phyloP scores from a whole-genome alignment of 2,797 vertebrate genomes.

The Masticophis lateralis region DNA sequence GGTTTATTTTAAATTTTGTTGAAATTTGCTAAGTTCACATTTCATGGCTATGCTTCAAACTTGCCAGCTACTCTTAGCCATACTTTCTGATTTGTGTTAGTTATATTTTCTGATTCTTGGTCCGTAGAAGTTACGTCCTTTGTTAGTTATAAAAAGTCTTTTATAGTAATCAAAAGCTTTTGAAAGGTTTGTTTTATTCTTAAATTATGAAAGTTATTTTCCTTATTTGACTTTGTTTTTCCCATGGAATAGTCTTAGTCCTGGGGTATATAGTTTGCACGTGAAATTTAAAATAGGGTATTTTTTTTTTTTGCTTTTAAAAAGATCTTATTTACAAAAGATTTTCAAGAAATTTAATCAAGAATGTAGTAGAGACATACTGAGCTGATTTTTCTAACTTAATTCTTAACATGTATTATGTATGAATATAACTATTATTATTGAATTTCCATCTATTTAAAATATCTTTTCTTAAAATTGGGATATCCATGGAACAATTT shows the following conservation, averaged over 20 bases:
- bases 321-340: slow-evolving; percentile 27
- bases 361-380: not conserved
- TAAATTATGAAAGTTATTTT: not conserved
- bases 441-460: not conserved
- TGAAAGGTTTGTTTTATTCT: not conserved
- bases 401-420: not conserved
- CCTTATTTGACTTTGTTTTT: slow-evolving; percentile 24
- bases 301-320: not conserved
- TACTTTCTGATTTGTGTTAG: not conserved
- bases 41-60: not conserved
- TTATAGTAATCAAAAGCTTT: not conserved
- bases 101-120: not conserved
- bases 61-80: not conserved
- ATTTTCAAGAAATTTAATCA: slow-evolving; percentile 2
- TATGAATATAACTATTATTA: not conserved
- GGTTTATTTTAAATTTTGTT: accelerated
- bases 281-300: slow-evolving; percentile 19
- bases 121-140: not conserved
- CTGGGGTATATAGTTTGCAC: slow-evolving; percentile 14
- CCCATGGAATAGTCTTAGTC: slow-evolving; percentile 30
- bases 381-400: not conserved
- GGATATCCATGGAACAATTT: not conserved
- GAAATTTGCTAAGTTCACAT: not conserved
- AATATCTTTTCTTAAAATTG: not conserved
- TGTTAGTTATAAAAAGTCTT: not conserved